phyloP scores from a whole-genome alignment of 2,888 invertebrate species.

The Plagodis dolabraria region DNA sequence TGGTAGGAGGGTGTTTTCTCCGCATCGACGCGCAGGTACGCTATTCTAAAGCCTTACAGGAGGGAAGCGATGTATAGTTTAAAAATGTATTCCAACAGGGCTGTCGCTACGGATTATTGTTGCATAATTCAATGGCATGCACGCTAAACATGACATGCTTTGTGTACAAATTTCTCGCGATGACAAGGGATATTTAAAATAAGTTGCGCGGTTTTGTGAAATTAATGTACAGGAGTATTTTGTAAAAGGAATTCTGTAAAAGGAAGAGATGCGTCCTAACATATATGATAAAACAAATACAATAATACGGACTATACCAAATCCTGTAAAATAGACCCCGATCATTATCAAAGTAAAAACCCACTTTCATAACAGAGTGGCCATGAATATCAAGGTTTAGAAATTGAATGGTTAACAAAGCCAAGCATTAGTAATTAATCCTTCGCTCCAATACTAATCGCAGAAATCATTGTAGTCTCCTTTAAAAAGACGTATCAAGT shows the following conservation, averaged over 20 bases:
- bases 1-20: conserved; percentile 42
- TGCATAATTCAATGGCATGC: conserved; percentile 65
- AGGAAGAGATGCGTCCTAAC: too few species aligned
- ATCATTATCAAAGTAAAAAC: neutral
- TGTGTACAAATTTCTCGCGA: conserved; percentile 46
- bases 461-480: too few species aligned
- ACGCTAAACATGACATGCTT: conserved; percentile 56
- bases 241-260: neutral
- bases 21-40: conserved; percentile 44
- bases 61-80: conserved; percentile 56
- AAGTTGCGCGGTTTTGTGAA: conserved; percentile 37
- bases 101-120: conserved; percentile 56
- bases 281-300: too few species aligned
- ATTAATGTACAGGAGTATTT: conserved; percentile 24
- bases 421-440: too few species aligned
- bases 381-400: too few species aligned
- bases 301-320: neutral
- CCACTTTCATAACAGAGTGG: too few species aligned
- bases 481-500: too few species aligned
- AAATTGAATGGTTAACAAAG: too few species aligned
- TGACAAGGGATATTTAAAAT: conserved; percentile 52
- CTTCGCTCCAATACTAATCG: too few species aligned
- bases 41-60: conserved; percentile 27
- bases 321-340: neutral
- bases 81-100: conserved; percentile 55